phyloP scores from a whole-genome alignment of 2,888 invertebrate genomes.

The Tenthredo amoena region DNA sequence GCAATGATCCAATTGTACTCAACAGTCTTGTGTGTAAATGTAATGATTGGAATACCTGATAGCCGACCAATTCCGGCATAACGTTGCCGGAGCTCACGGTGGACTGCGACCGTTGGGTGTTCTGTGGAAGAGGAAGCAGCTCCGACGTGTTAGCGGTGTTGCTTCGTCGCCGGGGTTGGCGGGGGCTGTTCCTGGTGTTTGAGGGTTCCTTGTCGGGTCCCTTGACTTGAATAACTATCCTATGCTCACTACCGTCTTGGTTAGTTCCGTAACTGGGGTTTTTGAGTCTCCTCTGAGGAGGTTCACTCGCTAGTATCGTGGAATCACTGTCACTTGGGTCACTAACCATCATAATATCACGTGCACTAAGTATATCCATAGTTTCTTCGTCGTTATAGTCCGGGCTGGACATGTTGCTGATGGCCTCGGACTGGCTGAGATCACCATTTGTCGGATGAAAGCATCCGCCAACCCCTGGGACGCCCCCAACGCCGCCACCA shows the following conservation, averaged over 20 bases:
- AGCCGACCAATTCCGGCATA: constrained; percentile 82
- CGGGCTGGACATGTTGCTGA: constrained; percentile 94
- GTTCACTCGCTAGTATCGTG: constrained; percentile 91
- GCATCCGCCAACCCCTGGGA: constrained; percentile 53
- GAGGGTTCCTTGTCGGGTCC: constrained; percentile 79
- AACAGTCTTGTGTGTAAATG: neutral
- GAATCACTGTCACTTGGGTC: constrained; percentile 95
- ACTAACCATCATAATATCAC: constrained; percentile 92
- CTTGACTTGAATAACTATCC: constrained; percentile 91
- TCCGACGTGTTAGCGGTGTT: constrained; percentile 55
- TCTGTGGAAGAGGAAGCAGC: constrained; percentile 52
- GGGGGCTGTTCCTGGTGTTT: constrained; percentile 67
- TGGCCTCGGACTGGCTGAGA: constrained; percentile 91
- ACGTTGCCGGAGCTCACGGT: constrained; percentile 60
- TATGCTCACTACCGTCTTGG: constrained; percentile 83
- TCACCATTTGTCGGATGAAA: constrained; percentile 81
- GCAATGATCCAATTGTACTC: neutral
- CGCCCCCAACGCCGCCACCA: constrained; percentile 38
- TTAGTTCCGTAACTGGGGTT: constrained; percentile 73
- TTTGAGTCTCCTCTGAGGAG: constrained; percentile 80
- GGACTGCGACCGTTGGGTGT: constrained; percentile 47
- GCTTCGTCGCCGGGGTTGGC: constrained; percentile 68
- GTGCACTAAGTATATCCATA: constrained; percentile 88
- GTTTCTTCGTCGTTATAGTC: constrained; percentile 94
- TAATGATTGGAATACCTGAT: constrained; percentile 78